A percentile compares a stretch with the other conserved stretches of the same genome.
phyloP scores from a whole-genome alignment of 2,888 invertebrate genomes.

The Shargacucullia verbasci region DNA sequence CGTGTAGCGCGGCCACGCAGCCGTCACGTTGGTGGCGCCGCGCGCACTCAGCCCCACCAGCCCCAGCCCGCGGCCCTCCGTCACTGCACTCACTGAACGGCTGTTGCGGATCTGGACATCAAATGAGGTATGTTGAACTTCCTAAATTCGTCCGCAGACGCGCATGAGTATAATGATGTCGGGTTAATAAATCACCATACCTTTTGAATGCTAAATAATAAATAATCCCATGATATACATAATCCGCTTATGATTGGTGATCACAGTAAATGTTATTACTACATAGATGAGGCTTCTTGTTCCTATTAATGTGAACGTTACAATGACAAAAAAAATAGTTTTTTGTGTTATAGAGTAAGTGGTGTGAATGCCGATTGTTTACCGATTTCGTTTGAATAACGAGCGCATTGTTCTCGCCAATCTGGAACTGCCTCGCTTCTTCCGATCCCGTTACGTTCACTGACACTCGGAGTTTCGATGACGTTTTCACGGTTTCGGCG shows the following conservation, averaged over 20 bases:
- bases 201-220: no score
- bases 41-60: slow-evolving; percentile 93
- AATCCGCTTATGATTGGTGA: no score
- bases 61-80: slow-evolving; percentile 94
- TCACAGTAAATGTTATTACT: no score
- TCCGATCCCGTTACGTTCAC: slow-evolving; percentile 81
- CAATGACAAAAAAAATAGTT: no score
- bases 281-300: no score
- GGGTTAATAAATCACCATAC: no score
- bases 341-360: neutral
- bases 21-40: slow-evolving; percentile 96
- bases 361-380: slow-evolving; percentile 53
- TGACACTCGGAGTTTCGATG: slow-evolving; percentile 78
- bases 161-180: no score
- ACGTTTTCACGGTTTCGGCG: slow-evolving; percentile 72
- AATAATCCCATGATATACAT: no score
- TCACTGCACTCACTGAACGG: slow-evolving; percentile 92
- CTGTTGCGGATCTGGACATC: slow-evolving; percentile 78
- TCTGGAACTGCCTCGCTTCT: slow-evolving; percentile 89
- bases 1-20: slow-evolving; percentile 95
- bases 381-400: slow-evolving; percentile 95
- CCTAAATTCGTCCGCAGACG: no score
- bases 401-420: slow-evolving; percentile 93
- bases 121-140: no score
- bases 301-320: no score